Evolutionary conservation across 2,113 vertebrate genomes (phyloP).

Genomic region (Candoia aspera): DNA sequence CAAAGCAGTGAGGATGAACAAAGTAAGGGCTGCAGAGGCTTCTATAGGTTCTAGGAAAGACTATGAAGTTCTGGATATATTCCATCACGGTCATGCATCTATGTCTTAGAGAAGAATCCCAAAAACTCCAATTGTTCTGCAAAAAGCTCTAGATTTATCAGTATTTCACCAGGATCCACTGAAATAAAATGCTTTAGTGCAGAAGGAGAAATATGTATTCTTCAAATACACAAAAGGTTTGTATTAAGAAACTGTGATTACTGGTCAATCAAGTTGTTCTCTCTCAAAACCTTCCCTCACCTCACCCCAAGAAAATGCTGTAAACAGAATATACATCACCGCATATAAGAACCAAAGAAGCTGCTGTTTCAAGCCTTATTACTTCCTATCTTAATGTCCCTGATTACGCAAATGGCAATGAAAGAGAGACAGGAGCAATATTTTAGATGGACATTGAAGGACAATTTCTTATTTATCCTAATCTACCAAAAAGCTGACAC

Average conservation of each 20-base stretch:
- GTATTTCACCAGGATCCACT: not conserved
- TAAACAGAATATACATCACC: not conserved
- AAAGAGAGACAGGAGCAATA: not conserved
- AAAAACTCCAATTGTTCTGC: not conserved
- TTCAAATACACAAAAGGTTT: not conserved
- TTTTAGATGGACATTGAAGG: not conserved
- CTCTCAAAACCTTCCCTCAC: not conserved
- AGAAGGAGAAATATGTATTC: not conserved
- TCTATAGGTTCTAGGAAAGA: not conserved
- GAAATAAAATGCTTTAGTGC: not conserved
- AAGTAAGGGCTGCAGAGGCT: not conserved
- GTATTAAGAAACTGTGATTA: not conserved
- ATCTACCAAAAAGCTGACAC: not conserved
- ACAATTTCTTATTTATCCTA: not conserved
- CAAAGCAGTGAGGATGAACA: not conserved
- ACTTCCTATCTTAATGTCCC: not conserved
- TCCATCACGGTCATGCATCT: not conserved
- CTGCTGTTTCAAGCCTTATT: not conserved
- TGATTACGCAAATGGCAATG: not conserved
- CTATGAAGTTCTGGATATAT: not conserved
- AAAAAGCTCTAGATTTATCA: not conserved
- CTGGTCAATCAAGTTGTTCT: not conserved
- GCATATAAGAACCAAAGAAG: not conserved
- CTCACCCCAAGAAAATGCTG: not conserved
- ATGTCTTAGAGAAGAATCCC: not conserved